phyloP scores from a whole-genome alignment of 2,888 invertebrate genomes.

The Octodonta nipae region DNA sequence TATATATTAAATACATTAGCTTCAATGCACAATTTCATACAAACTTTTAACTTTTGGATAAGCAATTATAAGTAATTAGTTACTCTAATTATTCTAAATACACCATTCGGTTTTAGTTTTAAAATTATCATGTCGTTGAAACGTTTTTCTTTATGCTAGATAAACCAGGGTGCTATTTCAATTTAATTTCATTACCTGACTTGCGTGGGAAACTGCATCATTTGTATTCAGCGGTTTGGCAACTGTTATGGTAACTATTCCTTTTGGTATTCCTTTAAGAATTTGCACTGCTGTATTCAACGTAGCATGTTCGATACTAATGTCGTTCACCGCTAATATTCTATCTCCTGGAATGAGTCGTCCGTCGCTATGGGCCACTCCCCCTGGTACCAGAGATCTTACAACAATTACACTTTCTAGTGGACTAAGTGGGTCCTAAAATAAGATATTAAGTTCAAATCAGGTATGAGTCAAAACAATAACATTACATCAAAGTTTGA shows the following conservation, averaged over 20 bases:
- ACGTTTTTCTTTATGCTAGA: too few species aligned
- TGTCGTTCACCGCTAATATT: constrained; percentile 68
- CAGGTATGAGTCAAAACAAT: too few species aligned
- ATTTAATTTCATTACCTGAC: constrained; percentile 31
- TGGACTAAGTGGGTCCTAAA: constrained; percentile 86
- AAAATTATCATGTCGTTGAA: too few species aligned
- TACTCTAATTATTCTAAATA: too few species aligned
- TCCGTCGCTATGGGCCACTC: constrained; percentile 79
- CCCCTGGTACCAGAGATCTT: constrained; percentile 82
- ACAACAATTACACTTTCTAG: constrained; percentile 87
- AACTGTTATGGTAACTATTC: constrained; percentile 73
- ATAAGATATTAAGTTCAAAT: too few species aligned
- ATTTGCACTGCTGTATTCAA: constrained; percentile 78
- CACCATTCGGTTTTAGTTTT: too few species aligned
- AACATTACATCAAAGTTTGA: too few species aligned
- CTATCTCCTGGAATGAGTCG: constrained; percentile 83
- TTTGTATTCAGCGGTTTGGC: constrained; percentile 63
- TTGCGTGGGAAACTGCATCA: constrained; percentile 42
- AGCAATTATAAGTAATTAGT: too few species aligned
- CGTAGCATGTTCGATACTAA: constrained; percentile 61
- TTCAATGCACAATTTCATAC: too few species aligned
- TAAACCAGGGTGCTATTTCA: too few species aligned
- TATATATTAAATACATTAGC: too few species aligned
- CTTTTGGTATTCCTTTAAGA: constrained; percentile 72
- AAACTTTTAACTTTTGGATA: too few species aligned